phyloP scores from a whole-genome alignment of 2,797 vertebrate species.

The Mastacembelus armatus region DNA sequence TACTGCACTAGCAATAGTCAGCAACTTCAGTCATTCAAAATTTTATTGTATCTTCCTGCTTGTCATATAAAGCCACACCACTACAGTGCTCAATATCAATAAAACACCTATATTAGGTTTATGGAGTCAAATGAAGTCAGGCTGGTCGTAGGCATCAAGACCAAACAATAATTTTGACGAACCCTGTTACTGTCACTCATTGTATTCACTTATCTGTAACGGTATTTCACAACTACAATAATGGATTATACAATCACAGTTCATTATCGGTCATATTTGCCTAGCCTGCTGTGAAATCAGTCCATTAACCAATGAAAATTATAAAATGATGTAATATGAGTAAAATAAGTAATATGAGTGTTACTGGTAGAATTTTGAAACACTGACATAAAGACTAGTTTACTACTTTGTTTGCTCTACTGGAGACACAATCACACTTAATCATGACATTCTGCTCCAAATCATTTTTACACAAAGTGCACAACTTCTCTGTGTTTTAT shows the following conservation, averaged over 20 bases:
- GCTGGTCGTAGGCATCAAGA: slow-evolving; percentile 11
- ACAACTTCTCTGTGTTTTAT: too few relatives aligned
- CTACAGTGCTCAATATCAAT: too few relatives aligned
- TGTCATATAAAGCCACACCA: neutral
- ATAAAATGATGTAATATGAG: too few relatives aligned
- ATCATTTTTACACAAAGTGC: too few relatives aligned
- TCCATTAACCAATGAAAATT: slow-evolving; percentile 33
- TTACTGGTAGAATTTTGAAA: slow-evolving; percentile 14
- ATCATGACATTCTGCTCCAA: too few relatives aligned
- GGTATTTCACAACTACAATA: slow-evolving; percentile 21
- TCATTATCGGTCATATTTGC: slow-evolving; percentile 24
- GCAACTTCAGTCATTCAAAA: neutral
- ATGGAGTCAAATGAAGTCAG: neutral
- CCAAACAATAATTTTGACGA: neutral
- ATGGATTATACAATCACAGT: slow-evolving; percentile 35
- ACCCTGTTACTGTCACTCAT: neutral
- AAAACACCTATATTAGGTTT: neutral
- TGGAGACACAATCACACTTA: too few relatives aligned
- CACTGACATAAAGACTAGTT: slow-evolving; percentile 21
- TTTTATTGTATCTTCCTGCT: neutral
- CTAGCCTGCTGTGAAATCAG: slow-evolving; percentile 18
- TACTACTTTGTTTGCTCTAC: slow-evolving; percentile 7
- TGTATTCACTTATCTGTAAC: slow-evolving; percentile 15
- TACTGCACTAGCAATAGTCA: neutral
- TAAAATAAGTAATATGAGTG: slow-evolving; percentile 20